phyloP scores from a whole-genome alignment of 2,113 vertebrate species.

The cat (Felis catus) region DNA sequence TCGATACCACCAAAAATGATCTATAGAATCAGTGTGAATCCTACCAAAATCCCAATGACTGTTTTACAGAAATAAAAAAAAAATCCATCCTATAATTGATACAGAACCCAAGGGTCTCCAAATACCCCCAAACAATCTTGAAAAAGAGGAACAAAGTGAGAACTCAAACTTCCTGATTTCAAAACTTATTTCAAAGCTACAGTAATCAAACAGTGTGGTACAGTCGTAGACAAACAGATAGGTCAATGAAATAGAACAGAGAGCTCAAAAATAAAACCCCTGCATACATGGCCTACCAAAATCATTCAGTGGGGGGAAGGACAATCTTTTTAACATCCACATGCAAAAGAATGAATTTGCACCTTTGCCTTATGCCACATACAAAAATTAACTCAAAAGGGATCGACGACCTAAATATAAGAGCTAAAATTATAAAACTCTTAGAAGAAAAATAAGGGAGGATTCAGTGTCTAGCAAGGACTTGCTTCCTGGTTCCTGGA shows the following conservation, averaged over 20 bases:
- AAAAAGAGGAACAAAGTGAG: not conserved
- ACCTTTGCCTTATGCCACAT: not conserved
- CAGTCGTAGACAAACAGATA: not conserved
- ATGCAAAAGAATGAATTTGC: not conserved
- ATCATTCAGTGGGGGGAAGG: not conserved
- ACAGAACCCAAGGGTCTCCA: not conserved
- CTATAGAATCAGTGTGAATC: not conserved
- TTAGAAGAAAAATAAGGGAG: not conserved
- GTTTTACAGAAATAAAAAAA: not conserved
- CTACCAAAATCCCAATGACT: not conserved
- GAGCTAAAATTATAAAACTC: not conserved
- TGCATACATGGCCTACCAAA: not conserved
- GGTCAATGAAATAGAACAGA: not conserved
- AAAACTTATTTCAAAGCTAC: not conserved
- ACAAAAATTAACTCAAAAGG: not conserved
- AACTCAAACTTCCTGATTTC: not conserved
- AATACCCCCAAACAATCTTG: not conserved
- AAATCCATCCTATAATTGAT: conserved; percentile 15
- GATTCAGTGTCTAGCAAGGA: not conserved
- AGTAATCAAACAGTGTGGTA: not conserved
- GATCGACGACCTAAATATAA: not conserved
- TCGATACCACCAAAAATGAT: not conserved
- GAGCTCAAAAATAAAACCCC: not conserved
- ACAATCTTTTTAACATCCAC: not conserved
- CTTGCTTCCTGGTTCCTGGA: not conserved